Percentiles rank a stretch among this genome's conserved stretches.
Evolutionary conservation across 2,113 vertebrate species (phyloP).

Genomic region (Calidris pygmaea): DNA sequence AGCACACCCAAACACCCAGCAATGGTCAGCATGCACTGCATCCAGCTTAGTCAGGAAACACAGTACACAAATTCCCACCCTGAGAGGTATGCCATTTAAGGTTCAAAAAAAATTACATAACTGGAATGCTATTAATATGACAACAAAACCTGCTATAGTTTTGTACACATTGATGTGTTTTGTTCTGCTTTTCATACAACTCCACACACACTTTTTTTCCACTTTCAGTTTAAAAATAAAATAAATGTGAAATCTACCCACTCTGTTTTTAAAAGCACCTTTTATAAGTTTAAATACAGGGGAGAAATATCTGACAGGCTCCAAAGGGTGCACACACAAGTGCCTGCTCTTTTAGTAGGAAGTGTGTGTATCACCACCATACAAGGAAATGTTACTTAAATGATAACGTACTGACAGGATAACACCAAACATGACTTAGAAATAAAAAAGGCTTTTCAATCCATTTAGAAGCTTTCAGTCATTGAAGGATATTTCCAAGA

Average conservation of each 20-base stretch:
- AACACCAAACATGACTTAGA: neutral
- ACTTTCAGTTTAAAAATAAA: neutral
- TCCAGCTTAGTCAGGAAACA: neutral
- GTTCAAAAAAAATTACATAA: neutral
- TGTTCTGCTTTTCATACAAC: neutral
- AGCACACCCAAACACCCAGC: neutral
- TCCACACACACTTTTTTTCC: too few relatives aligned
- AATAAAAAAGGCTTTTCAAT: neutral
- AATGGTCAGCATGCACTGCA: neutral
- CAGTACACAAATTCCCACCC: neutral
- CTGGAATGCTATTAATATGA: neutral
- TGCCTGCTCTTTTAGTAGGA: neutral
- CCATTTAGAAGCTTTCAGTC: neutral
- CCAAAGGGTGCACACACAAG: fast-evolving
- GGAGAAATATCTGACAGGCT: neutral
- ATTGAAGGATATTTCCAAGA: neutral
- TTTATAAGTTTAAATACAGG: neutral
- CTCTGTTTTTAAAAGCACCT: neutral
- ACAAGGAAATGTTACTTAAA: neutral
- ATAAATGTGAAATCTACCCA: neutral
- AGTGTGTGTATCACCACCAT: fast-evolving
- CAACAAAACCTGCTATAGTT: neutral
- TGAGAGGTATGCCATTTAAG: neutral
- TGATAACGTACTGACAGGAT: fast-evolving
- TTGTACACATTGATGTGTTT: neutral